phyloP scores from a whole-genome alignment of 1,140 invertebrate genomes.

The Drosophila bocqueti region DNA sequence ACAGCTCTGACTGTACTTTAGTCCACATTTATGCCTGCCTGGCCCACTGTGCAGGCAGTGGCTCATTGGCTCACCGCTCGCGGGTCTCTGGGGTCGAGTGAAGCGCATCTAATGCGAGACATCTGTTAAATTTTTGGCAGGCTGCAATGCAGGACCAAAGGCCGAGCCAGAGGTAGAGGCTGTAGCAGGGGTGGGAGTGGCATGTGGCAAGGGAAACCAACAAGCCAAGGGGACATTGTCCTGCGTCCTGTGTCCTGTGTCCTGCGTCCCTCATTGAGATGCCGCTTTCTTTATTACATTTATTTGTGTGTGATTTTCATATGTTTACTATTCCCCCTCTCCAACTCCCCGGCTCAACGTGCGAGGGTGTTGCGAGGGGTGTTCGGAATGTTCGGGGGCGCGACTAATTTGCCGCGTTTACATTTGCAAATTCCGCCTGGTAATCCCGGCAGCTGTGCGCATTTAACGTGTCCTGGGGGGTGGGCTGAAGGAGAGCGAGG shows the following conservation, averaged over 20 bases:
- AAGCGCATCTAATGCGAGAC: slow-evolving; percentile 80
- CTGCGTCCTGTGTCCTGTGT: background rate
- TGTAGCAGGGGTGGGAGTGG: slow-evolving; percentile 1
- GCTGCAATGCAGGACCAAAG: slow-evolving; percentile 35
- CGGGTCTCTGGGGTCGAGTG: slow-evolving; percentile 72
- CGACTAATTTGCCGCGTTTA: slow-evolving; percentile 72
- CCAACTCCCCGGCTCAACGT: background rate
- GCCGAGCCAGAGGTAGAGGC: background rate
- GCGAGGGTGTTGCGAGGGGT: slow-evolving; percentile 23
- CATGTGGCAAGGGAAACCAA: slow-evolving; percentile 23
- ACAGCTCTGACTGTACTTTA: background rate
- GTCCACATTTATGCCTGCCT: background rate
- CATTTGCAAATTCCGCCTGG: slow-evolving; percentile 63
- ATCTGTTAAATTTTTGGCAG: slow-evolving; percentile 81
- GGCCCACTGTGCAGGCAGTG: slow-evolving; percentile 22
- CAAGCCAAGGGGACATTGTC: slow-evolving; percentile 50
- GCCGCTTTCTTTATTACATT: slow-evolving; percentile 79
- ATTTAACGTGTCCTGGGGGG: slow-evolving; percentile 52
- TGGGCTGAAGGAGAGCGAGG: background rate
- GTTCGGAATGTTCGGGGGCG: slow-evolving; percentile 40
- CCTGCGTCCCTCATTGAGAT: slow-evolving; percentile 48
- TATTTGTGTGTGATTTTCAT: slow-evolving; percentile 74
- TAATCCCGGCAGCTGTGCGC: slow-evolving; percentile 79
- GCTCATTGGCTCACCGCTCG: slow-evolving; percentile 39
- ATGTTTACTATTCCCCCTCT: slow-evolving; percentile 39